Base-by-base conservation (phyloP, 1,140 invertebrate species). In the Drosophila micromelanica region DNA sequence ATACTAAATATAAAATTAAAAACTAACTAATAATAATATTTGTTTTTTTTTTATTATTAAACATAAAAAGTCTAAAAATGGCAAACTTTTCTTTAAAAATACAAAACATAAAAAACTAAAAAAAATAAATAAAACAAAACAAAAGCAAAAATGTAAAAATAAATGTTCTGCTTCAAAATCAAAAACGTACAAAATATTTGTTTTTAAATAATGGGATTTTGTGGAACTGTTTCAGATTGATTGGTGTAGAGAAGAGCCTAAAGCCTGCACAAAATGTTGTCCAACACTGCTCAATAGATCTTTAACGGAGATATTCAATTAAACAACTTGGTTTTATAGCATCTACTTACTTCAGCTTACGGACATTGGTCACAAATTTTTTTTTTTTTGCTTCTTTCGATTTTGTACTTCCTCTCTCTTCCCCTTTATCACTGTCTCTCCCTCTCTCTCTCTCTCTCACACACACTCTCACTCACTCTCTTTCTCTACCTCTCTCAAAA, bases 131-230 rank as follows among this genome's bases (percentile, higher is more conserved):
- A 1, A 32, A 70, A 63, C 30, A 63, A 72, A 55, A 63, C 42
- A 73, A 73, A 73, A 69, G 71, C 64, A 56, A 73, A 73, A 73
- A 70, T 73, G 71, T 69, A 73, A 73, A 73, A 74, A 74, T 74
- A 74, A 74, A 74, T 74, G 72, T 74, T 74, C 72, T 74, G 72
- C 72, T 74, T 74, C 72, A 61, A 74, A 74, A 62, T 74, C 57
- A 74, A 70, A 74, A 70, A 52, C 61, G 45, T 64, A 55, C 13
- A 38, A 48, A n/a, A 71, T 57, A 57, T 60, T 48, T 59, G 62
- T 17, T 23, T 73, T 61, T 8, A 11, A 51, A 17, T 37, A 2
- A 12, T 17, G 56, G 38, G 20, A 8, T 13, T 13, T 1, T 13
- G 32, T 37, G 51, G 27, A 15, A 3, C 5, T 13, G 12, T 35